Evolutionary conservation across 2,888 invertebrate genomes (phyloP), one percentile per base, ranked within the genome.

Genomic region (Linyphia triangularis): DNA sequence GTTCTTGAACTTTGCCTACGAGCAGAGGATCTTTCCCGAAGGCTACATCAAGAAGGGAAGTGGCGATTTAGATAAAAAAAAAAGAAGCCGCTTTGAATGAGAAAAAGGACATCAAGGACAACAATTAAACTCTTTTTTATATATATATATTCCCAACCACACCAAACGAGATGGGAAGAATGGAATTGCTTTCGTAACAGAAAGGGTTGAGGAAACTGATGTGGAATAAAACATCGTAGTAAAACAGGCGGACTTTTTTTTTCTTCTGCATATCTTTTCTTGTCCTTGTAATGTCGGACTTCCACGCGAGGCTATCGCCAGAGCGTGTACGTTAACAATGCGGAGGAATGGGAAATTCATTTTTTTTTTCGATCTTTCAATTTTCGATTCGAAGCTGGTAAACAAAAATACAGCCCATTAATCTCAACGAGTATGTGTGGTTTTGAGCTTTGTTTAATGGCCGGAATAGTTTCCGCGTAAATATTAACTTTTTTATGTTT

Each of bases 1-100:
- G 77, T 63, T 77, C 77, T 77, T 77, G 77, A 77, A 77, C 77
- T 77, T 77, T 63, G 77, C 77, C 77, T 77, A 77, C 77, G 77
- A 77, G 73, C 22, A 0, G 77, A 24, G 43, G 28, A 43, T 70
- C 70, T 70, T 43, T 77, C 37, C 61, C 77, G 77, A 77, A 77
- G 77, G 77, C 77, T 73, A 33, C 69, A 22, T 51, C n/a, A n/a
- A n/a, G 51, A 26, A 61, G 40, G 61, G 77, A 77, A 63, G 77
- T 37, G 77, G 63, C 63, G 51, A 51, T 51, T 51, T 51, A 16
- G 51, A 51, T n/a, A 51, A 51, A 51, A n/a, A 51, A 51, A 51
- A 51, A 77, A 37, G 24, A 77, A 37, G 9, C 61, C 61, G 33
- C 33, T 30, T 73, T 73, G 73, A 73, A 73, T 73, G 30, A 30